Conservation (phyloP, 2,113 vertebrate genomes). For the Periophthalmus modestus region DNA sequence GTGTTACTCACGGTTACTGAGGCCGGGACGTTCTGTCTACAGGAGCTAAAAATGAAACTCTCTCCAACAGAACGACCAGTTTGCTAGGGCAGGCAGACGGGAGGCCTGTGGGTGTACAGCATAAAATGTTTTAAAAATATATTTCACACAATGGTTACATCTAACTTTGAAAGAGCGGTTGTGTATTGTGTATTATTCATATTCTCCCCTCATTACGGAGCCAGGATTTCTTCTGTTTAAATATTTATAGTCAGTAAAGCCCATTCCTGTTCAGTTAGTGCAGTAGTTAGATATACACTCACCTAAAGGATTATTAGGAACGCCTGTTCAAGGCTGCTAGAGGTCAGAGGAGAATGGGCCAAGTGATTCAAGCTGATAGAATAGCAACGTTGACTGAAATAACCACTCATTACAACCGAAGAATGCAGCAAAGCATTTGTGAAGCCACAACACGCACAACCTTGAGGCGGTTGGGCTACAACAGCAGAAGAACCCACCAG, state of each 20-base stretch:
- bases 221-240: not conserved
- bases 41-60: not conserved
- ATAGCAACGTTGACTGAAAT: no score
- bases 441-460: no score
- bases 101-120: not conserved
- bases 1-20: not conserved
- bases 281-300: not conserved
- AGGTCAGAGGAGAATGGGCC: no score
- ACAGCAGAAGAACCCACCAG: no score
- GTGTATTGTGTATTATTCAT: not conserved
- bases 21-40: not conserved
- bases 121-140: not conserved
- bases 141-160: conserved; percentile 4
- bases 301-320: no score
- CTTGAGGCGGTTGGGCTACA: no score
- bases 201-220: not conserved
- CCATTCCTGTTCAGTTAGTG: not conserved
- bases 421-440: no score
- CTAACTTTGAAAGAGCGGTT: not conserved
- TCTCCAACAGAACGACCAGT: conserved; percentile 3
- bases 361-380: no score
- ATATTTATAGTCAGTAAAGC: not conserved
- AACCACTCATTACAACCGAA: no score
- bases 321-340: no score
- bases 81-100: not conserved